Evolutionary conservation across 1,140 invertebrate genomes (phyloP).

Genomic region (Zaprionus tsacasi): DNA sequence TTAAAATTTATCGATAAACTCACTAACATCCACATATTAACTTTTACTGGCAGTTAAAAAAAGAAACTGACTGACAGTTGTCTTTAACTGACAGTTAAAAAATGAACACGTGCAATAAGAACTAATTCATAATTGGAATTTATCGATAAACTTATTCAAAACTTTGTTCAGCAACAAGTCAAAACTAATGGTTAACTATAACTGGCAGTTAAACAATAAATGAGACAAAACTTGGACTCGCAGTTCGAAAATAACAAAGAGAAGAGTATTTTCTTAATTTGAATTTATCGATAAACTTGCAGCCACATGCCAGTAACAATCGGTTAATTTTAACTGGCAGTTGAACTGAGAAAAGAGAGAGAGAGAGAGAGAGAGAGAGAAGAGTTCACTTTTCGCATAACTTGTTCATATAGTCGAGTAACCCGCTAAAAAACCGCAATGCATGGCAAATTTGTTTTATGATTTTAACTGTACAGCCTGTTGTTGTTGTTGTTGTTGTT

Average conservation of each 20-base stretch:
- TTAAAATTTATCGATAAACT: too few species aligned
- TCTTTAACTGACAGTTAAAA: too few species aligned
- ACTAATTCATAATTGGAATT: too few species aligned
- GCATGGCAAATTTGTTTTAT: conserved; percentile 62
- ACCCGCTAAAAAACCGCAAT: conserved; percentile 12
- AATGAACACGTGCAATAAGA: too few species aligned
- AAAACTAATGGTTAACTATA: too few species aligned
- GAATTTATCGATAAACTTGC: not conserved
- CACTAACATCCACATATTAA: too few species aligned
- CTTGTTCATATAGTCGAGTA: not conserved
- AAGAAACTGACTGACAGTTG: too few species aligned
- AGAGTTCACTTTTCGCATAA: not conserved
- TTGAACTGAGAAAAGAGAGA: not conserved
- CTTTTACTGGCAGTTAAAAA: too few species aligned
- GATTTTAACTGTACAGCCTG: conserved; percentile 48
- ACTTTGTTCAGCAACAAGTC: too few species aligned
- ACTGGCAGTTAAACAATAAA: too few species aligned
- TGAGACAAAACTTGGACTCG: not conserved
- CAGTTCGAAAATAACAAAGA: not conserved
- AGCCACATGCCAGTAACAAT: not conserved
- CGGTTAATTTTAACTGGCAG: not conserved
- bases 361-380: not conserved
- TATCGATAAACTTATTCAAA: too few species aligned
- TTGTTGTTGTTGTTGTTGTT: conserved; percentile 20
- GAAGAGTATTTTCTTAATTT: not conserved